Evolutionary conservation across 1,140 invertebrate genomes (phyloP), one percentile per base, ranked within the genome.

Genomic region (Ceratitis capitata): DNA sequence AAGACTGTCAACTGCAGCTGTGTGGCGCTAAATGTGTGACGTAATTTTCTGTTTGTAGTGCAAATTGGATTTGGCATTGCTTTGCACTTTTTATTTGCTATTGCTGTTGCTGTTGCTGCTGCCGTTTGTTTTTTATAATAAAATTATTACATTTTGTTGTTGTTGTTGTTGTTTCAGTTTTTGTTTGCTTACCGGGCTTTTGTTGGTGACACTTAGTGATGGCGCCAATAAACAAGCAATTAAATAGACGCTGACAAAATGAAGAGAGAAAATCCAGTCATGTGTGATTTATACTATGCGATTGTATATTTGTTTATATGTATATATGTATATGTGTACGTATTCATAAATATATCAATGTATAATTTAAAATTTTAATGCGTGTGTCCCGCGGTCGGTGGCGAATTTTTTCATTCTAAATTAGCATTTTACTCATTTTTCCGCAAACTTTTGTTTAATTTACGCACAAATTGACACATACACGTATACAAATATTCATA

Each of bases 121-220:
- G 39, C 23, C 39, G 69, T 78, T 78, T 47, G 39, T 19, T 78
- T 78, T 45, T 78, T 78, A 45, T 45, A 14, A 39, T 78, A 45
- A 19, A 45, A 39, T 78, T 78, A 29, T 32, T 45, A 26, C 19
- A 39, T 6, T 23, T 78, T 42, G 9, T 78, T 78, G 6, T 23
- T 47, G 19, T 78, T 7, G 7, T 7, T 7, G 10, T 78, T 47
- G 23, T 45, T 45, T 61, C 29, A 26, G 0, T 7, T 78, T 78
- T 45, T 47, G n/a, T 45, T 19, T 47, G 45, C 39, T 4, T 2
- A 78, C n/a, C n/a, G n/a, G n/a, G n/a, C n/a, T n/a, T n/a, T 32
- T 78, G 42, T 78, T 26, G 39, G 69, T 78, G 69, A 45, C 69
- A 78, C 69, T 78, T 78, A 45, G 69, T 23, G 69, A 78, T 26